Evolutionary conservation across 1,140 invertebrate genomes (phyloP), one percentile per base, ranked within the genome.

Genomic region (Venustaconcha ellipsiformis): DNA sequence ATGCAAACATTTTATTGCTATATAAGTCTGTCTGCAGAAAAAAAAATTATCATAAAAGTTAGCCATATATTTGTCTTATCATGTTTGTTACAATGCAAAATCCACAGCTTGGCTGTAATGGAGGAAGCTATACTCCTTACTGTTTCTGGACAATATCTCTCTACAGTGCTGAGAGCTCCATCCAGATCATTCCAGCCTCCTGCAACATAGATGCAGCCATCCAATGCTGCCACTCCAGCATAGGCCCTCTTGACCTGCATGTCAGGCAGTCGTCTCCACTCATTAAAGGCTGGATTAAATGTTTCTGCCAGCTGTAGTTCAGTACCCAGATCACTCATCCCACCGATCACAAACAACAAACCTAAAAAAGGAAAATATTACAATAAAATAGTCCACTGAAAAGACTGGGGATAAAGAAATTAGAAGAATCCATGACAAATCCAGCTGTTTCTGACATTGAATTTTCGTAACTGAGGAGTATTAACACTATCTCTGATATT

Each of bases 301-400:
- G 89, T 95, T 90, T 90, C 87, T n/a, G 95, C 91, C 84, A 95
- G 94, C 76, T 94, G 92, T 63, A 96, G 92, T 89, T 96, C 95
- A 67, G 70, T 76, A 65, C 95, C 93, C 66, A 93, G 92, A 84
- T 95, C 93, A 59, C 95, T 96, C 88, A 95, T 96, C 4, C 96
- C 96, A 62, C 96, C 96, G 64, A 96, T 95, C 78, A 97, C 92
- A 85, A 97, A 98, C 85, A 97, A 96, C 18, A 97, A 90, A 78
- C 95, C 94, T 94, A 84, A 55, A 87, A 80, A 83, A 60, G 37
- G 37, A 48, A 48, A 48, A 48, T 48, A 48, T 48, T 48, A 48
- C 37, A 48, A 48, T 6, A 48, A 6, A 48, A 48, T 2, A 48
- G 37, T 48, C 37, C 4, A 6, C 0, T 11, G 11, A 48, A 8